These are phyloP conservation scores for Rhinoraja longicauda DNA, from an alignment of 2,797 vertebrate species.

Conservation along the genomic window DNA sequence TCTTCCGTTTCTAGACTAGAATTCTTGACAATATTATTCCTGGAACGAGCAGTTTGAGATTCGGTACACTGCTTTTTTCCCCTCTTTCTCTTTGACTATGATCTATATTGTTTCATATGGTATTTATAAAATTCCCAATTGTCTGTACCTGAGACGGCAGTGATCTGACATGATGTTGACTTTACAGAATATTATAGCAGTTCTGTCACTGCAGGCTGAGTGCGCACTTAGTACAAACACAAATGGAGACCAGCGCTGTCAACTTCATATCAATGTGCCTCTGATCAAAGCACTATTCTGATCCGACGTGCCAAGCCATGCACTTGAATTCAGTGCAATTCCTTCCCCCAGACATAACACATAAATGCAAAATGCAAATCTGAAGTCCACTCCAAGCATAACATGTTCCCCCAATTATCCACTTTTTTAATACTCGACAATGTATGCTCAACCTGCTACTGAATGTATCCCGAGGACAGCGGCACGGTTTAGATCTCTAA, in stretches of 20 bases:
- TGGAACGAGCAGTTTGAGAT: not conserved
- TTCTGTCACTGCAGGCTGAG: conserved; percentile 20
- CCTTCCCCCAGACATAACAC: conserved; percentile 13
- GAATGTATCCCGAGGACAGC: conserved; percentile 15
- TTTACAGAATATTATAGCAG: not conserved
- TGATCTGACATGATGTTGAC: not conserved
- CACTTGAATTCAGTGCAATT: conserved; percentile 3
- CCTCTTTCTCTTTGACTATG: not conserved
- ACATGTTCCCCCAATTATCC: conserved; percentile 25
- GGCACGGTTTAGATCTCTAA: conserved; percentile 17
- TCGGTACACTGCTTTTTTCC: not conserved
- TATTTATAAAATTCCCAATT: not conserved
- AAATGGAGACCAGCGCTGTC: not conserved
- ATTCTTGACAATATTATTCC: not conserved
- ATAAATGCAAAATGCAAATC: conserved; percentile 31
- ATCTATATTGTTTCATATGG: not conserved
- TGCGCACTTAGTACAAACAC: not conserved
- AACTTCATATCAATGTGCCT: not conserved
- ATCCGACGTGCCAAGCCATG: not conserved
- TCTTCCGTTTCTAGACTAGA: not conserved
- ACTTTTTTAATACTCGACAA: conserved; percentile 19
- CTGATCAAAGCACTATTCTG: conserved; percentile 32
- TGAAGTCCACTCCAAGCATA: conserved; percentile 14
- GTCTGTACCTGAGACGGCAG: not conserved
- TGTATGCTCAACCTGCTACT: not conserved